Base-by-base conservation (phyloP, 2,888 invertebrate species). In the Craniophora ligustri region DNA sequence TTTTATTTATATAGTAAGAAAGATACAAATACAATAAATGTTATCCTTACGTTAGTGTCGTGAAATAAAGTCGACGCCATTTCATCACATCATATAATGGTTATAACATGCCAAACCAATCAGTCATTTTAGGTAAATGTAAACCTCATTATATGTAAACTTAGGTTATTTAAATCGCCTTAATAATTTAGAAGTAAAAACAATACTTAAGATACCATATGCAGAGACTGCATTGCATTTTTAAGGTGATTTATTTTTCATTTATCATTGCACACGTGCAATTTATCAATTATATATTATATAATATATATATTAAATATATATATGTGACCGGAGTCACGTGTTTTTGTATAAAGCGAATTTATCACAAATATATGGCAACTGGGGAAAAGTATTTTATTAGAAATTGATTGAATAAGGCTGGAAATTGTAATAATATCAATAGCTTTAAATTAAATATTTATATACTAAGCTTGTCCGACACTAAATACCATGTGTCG, bases 171-270 rank as follows among this genome's bases (percentile, higher is more conserved):
- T 79, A 72, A 82, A 86, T 87, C 85, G 90, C 91, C 91, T 91
- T 92, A 90, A 84, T 80, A 85, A 67, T 78, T 69, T 87, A 88
- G 84, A 80, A 78, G 76, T 78, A 75, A 75, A 78, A 78, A 67
- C 77, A 68, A 15, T 26, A 82, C 81, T 69, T 82, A 84, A 84
- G 80, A 89, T 89, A 90, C 87, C 89, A 87, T 62, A 76, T 88
- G 89, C 87, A 86, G 85, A 90, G 91, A 91, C 90, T 91, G 91
- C 82, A 79, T 85, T 84, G 92, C 91, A 91, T 91, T 92, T 91
- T 85, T 78, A 84, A 79, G 88, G 88, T 89, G 89, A 82, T 82
- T 82, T 71, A 64, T 80, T 83, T 84, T 40, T 79, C 68, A 55
- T 80, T 75, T 75, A 79, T 75, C 65, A 75, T 78, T 79, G 82